phyloP scores from a whole-genome alignment of 1,140 invertebrate genomes.

The Mya arenaria region DNA sequence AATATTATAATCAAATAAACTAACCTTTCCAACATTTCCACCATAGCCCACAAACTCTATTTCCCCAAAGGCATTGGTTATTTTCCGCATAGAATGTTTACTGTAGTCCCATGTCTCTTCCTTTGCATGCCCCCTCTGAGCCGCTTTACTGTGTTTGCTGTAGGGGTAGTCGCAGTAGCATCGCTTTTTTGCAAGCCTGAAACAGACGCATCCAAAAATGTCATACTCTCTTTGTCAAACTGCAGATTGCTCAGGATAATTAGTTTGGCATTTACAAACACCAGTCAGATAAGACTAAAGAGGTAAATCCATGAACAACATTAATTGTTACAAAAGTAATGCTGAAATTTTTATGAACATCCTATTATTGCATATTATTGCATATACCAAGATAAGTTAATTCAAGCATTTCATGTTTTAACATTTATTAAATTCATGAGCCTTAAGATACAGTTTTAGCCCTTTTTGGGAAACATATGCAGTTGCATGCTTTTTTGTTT shows the following conservation, averaged over 20 bases:
- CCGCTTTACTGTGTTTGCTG: background rate
- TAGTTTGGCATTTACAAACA: background rate
- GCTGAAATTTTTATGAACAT: too few species aligned
- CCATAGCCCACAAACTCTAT: constrained; percentile 44
- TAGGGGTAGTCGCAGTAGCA: constrained; percentile 30
- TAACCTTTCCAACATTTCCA: constrained; percentile 22
- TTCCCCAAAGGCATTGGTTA: constrained; percentile 49
- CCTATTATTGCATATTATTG: too few species aligned
- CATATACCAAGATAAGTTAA: too few species aligned
- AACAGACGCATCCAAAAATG: background rate
- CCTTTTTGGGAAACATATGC: too few species aligned
- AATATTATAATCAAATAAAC: too few species aligned
- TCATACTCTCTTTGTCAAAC: background rate
- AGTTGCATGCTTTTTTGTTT: too few species aligned
- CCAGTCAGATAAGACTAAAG: background rate
- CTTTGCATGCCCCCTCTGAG: background rate
- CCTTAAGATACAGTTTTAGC: too few species aligned
- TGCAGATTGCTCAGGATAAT: background rate
- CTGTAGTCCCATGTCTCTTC: constrained; percentile 31
- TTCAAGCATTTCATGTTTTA: too few species aligned
- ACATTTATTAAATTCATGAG: too few species aligned
- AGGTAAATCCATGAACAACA: background rate
- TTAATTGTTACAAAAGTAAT: too few species aligned
- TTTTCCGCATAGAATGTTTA: constrained; percentile 19
- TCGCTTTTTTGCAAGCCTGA: background rate